Evolutionary conservation across 2,888 invertebrate species (phyloP).

Genomic region (Zaprionus lineosus): DNA sequence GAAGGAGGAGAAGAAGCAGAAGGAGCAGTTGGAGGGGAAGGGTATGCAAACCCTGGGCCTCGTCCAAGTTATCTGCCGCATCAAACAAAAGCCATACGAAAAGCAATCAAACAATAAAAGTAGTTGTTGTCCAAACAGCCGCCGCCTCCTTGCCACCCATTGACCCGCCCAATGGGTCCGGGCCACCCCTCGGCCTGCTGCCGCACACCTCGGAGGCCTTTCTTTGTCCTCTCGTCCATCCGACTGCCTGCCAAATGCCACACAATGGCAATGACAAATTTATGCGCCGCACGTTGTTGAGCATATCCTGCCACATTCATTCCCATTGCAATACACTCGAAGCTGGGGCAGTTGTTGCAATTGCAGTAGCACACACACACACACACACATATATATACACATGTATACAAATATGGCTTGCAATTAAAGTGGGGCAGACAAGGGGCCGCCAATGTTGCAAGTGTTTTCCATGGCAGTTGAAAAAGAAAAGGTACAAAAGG

Average conservation of each 20-base stretch:
- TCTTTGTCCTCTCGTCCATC: too few species aligned
- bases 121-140: constrained; percentile 38
- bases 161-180: too few species aligned
- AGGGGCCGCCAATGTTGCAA: constrained; percentile 19
- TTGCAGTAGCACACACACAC: not conserved
- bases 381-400: constrained; percentile 1
- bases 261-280: constrained; percentile 46
- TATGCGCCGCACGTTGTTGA: constrained; percentile 40
- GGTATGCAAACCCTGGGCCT: constrained; percentile 10
- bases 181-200: too few species aligned
- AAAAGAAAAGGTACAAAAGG: too few species aligned
- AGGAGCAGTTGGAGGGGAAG: too few species aligned
- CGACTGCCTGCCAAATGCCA: constrained; percentile 29
- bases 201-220: too few species aligned
- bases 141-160: not conserved
- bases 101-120: constrained; percentile 45
- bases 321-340: constrained; percentile 9
- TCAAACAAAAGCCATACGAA: constrained; percentile 35
- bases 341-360: constrained; percentile 3
- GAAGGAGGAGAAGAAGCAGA: too few species aligned
- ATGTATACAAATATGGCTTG: not conserved
- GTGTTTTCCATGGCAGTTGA: constrained; percentile 2
- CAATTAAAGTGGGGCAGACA: constrained; percentile 33
- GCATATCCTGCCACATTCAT: constrained; percentile 28
- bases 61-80: constrained; percentile 36